phyloP scores from a whole-genome alignment of 2,888 invertebrate species.

The Lysandra bellargus region DNA sequence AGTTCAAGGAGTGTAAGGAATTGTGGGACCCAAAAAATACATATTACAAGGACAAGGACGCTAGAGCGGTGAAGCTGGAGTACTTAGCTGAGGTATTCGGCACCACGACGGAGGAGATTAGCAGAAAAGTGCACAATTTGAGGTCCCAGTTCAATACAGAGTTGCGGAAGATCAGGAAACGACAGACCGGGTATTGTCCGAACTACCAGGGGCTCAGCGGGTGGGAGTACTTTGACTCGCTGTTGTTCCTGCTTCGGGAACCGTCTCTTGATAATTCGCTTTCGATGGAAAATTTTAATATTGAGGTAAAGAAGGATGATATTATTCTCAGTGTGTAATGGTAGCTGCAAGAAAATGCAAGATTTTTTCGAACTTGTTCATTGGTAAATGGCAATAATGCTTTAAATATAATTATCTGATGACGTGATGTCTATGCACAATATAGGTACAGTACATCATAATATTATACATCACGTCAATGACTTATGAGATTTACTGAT shows the following conservation, averaged over 20 bases:
- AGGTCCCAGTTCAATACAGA: conserved; percentile 71
- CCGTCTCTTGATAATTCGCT: conserved; percentile 56
- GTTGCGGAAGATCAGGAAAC: conserved; percentile 66
- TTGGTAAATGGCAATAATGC: too few species aligned
- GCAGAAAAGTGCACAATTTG: conserved; percentile 69
- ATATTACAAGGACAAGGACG: conserved; percentile 55
- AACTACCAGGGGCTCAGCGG: conserved; percentile 51
- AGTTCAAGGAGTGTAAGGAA: conserved; percentile 62
- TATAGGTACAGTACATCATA: background rate
- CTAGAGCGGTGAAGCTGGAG: conserved; percentile 57
- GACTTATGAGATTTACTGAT: too few species aligned
- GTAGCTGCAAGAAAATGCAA: too few species aligned
- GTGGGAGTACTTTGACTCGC: conserved; percentile 73
- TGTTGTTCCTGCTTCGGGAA: conserved; percentile 60
- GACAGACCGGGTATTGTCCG: conserved; percentile 47
- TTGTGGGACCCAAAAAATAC: conserved; percentile 67
- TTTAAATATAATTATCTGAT: too few species aligned
- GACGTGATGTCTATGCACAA: background rate
- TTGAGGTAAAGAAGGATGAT: conserved; percentile 47
- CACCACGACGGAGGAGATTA: conserved; percentile 66
- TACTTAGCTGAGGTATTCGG: conserved; percentile 62
- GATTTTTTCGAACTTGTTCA: too few species aligned
- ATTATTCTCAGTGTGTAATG: background rate
- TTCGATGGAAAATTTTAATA: conserved; percentile 59
- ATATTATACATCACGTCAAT: background rate